These are phyloP conservation scores for Spodoptera littoralis DNA, from an alignment of 2,888 invertebrate species.

Conservation along the genomic window DNA sequence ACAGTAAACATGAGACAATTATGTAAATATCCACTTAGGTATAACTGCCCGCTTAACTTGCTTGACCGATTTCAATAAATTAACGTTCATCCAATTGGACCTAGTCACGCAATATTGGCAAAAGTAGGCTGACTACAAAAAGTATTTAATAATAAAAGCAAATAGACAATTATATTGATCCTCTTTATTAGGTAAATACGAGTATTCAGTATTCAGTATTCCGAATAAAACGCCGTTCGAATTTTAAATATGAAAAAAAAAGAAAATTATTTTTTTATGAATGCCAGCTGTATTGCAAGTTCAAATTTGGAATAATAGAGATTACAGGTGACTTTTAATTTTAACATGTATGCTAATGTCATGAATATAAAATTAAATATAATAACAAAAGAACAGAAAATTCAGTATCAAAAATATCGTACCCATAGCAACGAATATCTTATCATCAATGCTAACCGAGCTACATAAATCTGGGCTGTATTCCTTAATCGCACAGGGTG, in stretches of 20 bases:
- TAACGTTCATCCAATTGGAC: constrained; percentile 38
- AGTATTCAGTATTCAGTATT: constrained; percentile 24
- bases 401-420: no score
- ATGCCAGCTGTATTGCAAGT: neutral
- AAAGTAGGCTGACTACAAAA: constrained; percentile 27
- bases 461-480: no score
- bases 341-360: neutral
- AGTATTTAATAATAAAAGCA: constrained; percentile 20
- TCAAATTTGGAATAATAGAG: constrained; percentile 15
- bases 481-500: no score
- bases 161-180: constrained; percentile 14
- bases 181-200: constrained; percentile 6
- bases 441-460: no score
- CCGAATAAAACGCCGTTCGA: neutral
- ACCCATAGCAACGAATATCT: no score
- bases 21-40: constrained; percentile 42
- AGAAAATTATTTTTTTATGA: neutral
- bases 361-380: no score
- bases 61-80: constrained; percentile 52
- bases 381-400: no score
- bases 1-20: constrained; percentile 38
- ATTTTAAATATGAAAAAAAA: neutral
- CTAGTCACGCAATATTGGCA: constrained; percentile 46
- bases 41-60: constrained; percentile 35
- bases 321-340: neutral